Evolutionary conservation across 2,113 vertebrate genomes (phyloP), one percentile per base, ranked within the genome.

Genomic region (Hippocampus guttulatus): DNA sequence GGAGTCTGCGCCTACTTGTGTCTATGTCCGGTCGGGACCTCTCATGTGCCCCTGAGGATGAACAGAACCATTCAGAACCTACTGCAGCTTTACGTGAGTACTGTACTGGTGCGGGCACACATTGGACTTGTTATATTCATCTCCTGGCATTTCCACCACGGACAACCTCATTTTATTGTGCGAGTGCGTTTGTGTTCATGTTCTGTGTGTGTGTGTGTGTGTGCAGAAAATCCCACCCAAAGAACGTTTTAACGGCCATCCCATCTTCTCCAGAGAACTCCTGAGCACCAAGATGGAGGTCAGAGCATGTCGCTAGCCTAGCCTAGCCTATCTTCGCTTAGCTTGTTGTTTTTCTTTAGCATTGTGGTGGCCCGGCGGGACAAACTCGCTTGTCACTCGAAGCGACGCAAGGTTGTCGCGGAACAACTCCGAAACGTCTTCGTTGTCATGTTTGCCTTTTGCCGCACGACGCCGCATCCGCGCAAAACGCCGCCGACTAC

Each of bases 31-130:
- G 75, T 80, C 71, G 54, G 49, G 43, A 67, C 69, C 1, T 43
- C 58, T 0, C n/a, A 75, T 67, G 6, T 81, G 52, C 38, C 84
- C 0, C 0, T 0, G 0, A 51, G 57, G 55, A 85, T 90, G 83
- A 88, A 81, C 75, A 64, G 0, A 40, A 82, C 87, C 81, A 79
- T 90, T 67, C 78, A 80, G 8, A 74, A 55, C 67, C 83, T 90
- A 7, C 68, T 75, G 62, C 57, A 41, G 30, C 43, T 79, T 74
- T 88, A 90, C 33, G 88, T 89, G 72, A 90, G 89, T 89, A 83
- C 23, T 38, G 89, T 89, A 83, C 23, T 38, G 43, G 14, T 45
- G 43, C 12, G 12, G 0, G 7, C 49, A 20, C 2, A 20, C 45
- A 15, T 21, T 33, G 27, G 21, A 49, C 7, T 41, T 0, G 0